Evolutionary conservation across 64 coral and sea anemone species (phyloP).

Genomic region (Actinia tenebrosa): DNA sequence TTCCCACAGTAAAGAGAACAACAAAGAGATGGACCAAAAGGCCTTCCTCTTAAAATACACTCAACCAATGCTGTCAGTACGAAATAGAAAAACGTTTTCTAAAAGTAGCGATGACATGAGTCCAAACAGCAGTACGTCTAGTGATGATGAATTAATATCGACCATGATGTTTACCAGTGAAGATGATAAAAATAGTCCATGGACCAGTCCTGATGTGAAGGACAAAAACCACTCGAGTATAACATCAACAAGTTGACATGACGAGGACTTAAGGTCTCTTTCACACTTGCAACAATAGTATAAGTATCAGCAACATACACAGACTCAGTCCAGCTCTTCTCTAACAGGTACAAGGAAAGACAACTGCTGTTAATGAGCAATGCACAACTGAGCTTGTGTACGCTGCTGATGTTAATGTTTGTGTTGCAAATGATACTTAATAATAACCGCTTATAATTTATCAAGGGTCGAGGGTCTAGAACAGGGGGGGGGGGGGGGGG

Average conservation of each 20-base stretch:
- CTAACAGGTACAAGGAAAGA: no score
- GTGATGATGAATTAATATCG: constrained; percentile 48
- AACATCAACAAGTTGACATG: background rate
- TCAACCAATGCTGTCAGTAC: background rate
- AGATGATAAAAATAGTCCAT: constrained; percentile 9
- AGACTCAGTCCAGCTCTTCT: no score
- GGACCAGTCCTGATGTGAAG: background rate
- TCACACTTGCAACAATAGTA: no score
- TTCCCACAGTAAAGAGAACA: constrained; percentile 33
- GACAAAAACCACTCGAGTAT: background rate
- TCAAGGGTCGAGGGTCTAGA: background rate
- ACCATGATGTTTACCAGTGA: constrained; percentile 30
- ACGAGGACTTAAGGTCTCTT: background rate
- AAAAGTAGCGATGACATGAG: constrained; percentile 43
- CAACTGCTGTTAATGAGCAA: no score
- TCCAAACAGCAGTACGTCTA: constrained; percentile 20
- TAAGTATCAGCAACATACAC: no score
- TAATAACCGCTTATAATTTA: background rate
- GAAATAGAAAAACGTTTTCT: background rate
- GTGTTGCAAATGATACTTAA: background rate
- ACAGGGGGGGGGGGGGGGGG: background rate
- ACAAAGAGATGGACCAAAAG: background rate
- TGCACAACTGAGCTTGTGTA: no score
- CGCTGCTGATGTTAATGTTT: no score
- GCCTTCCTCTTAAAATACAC: constrained; percentile 17